Evolutionary conservation across 2,888 invertebrate genomes (phyloP).

Genomic region (Orthosia gracilis): DNA sequence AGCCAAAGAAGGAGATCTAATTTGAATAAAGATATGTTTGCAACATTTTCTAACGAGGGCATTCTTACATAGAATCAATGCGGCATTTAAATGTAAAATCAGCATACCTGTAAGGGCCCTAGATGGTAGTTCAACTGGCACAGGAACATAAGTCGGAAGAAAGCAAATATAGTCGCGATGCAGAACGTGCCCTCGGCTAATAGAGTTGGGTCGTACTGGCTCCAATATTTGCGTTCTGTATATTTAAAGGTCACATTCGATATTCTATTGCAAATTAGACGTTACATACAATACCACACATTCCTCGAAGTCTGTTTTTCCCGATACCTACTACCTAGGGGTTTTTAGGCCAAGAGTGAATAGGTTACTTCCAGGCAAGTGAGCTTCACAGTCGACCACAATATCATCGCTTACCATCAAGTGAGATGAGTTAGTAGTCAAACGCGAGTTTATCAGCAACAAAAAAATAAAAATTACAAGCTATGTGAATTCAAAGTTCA

Average conservation of each 20-base stretch:
- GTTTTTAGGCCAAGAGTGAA: no score
- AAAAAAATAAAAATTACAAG: neutral
- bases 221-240: constrained; percentile 93
- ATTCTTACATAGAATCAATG: constrained; percentile 67
- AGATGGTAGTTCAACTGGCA: constrained; percentile 92
- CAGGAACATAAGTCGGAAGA: constrained; percentile 92
- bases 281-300: constrained; percentile 25
- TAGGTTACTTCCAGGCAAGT: no score
- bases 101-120: constrained; percentile 91
- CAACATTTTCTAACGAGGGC: constrained; percentile 71
- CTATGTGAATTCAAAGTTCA: neutral
- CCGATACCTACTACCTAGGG: no score
- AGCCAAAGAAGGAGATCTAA: constrained; percentile 60
- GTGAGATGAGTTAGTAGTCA: no score
- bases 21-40: constrained; percentile 66
- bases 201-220: constrained; percentile 92
- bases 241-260: constrained; percentile 44
- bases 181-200: constrained; percentile 93
- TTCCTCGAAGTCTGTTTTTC: no score
- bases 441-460: no score
- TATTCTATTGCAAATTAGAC: constrained; percentile 31
- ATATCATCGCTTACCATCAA: no score
- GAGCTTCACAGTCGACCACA: no score
- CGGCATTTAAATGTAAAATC: constrained; percentile 66
- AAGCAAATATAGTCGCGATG: constrained; percentile 93